phyloP scores from a whole-genome alignment of 2,797 vertebrate species.

The Leptoclinus maculatus region DNA sequence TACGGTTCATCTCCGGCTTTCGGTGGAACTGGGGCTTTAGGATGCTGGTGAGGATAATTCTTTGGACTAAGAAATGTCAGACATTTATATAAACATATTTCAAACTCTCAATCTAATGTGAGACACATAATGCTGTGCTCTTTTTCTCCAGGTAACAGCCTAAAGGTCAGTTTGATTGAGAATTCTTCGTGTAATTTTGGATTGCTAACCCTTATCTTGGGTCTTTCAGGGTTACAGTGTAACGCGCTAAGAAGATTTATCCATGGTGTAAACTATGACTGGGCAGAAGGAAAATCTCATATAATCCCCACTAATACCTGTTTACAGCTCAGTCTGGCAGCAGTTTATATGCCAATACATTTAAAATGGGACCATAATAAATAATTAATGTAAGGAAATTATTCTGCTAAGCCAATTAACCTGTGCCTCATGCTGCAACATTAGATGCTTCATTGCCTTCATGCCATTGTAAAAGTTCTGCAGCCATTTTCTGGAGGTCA shows the following conservation, averaged over 20 bases:
- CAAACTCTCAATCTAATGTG: background rate
- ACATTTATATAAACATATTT: slow-evolving; percentile 10
- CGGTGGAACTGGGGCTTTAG: too few species aligned
- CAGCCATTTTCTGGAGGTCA: slow-evolving; percentile 60
- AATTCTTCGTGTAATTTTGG: slow-evolving; percentile 24
- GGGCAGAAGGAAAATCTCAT: slow-evolving; percentile 50
- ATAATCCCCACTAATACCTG: slow-evolving; percentile 70
- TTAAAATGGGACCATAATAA: slow-evolving; percentile 70
- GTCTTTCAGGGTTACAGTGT: slow-evolving; percentile 27
- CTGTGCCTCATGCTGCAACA: slow-evolving; percentile 47
- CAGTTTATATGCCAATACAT: slow-evolving; percentile 64
- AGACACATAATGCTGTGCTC: background rate
- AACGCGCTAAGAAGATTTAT: slow-evolving; percentile 57
- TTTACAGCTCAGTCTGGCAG: slow-evolving; percentile 63
- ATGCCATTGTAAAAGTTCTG: slow-evolving; percentile 49
- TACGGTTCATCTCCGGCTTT: too few species aligned
- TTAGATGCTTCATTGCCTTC: slow-evolving; percentile 53
- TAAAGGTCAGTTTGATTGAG: slow-evolving; percentile 27
- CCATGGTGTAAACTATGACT: slow-evolving; percentile 57
- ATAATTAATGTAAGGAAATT: slow-evolving; percentile 70
- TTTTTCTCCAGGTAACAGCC: slow-evolving; percentile 4
- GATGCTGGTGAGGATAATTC: slow-evolving; percentile 7
- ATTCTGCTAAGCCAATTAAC: slow-evolving; percentile 71
- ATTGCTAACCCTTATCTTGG: background rate
- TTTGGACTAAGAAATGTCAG: background rate